A percentile compares a stretch with the other conserved stretches of the same genome.
Conservation (phyloP, 2,113 vertebrate genomes). For the Fregetta grallaria region DNA sequence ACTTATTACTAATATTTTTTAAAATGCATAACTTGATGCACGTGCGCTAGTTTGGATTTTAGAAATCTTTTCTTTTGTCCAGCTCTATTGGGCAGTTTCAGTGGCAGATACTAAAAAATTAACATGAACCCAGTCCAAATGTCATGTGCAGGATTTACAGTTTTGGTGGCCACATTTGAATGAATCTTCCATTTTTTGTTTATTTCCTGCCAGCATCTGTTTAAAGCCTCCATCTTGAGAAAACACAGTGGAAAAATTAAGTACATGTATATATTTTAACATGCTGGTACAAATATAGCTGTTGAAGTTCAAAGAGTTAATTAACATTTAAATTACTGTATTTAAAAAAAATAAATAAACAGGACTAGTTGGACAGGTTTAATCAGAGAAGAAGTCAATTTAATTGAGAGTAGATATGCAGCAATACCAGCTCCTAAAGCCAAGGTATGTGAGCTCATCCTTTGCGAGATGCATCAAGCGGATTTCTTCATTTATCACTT, state of each 20-base stretch:
- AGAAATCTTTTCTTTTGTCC: background rate
- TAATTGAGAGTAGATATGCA: background rate
- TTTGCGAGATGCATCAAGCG: background rate
- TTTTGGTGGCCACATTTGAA: background rate
- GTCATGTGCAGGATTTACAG: background rate
- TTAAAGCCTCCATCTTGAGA: background rate
- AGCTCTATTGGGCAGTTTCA: background rate
- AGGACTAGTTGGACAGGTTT: slow-evolving; percentile 31
- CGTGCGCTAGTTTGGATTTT: background rate
- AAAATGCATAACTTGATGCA: background rate
- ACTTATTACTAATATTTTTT: background rate
- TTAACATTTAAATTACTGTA: background rate
- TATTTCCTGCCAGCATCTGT: background rate
- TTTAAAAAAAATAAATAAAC: background rate
- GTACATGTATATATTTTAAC: background rate
- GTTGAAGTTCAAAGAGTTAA: slow-evolving; percentile 10
- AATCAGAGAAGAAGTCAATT: background rate
- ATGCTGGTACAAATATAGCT: background rate
- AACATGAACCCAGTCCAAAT: background rate
- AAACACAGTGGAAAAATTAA: background rate
- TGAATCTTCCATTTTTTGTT: background rate
- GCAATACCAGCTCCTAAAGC: background rate
- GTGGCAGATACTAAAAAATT: too few relatives aligned
- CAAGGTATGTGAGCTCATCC: background rate
- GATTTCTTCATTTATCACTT: background rate